Base-by-base conservation (phyloP, 2,888 invertebrate genomes). In the Clanis bilineata region DNA sequence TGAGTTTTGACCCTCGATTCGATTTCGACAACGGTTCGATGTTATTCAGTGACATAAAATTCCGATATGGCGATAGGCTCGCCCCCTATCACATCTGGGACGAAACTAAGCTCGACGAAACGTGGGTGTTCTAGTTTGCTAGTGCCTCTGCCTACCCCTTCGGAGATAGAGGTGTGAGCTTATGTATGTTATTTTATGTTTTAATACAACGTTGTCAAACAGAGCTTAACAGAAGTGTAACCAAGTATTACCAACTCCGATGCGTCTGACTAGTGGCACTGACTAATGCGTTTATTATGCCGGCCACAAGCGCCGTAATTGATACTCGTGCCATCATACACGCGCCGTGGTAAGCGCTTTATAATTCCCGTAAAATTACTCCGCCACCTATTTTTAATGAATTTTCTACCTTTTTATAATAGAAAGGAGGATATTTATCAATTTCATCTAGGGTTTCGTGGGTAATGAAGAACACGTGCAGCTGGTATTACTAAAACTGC, bases 351-450 rank as follows among this genome's bases (percentile, higher is more conserved):
- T 68, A 69, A 68, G 70, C 68, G 72, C 68, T 67, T 69, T 73
- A 68, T 77, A 73, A 77, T 76, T 68, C 58, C 67, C 65, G 70
- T 71, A 63, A 75, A 76, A 78, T 77, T 45, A 47, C 57, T 36
- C 45, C 39, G 18, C 22, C 15, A 36, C 25, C 45, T 71, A 61
- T 67, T 60, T 61, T 63, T 64, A 65, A 57, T 57, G 44, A 38
- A 45, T 45, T 57, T 45, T 47, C 45, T 18, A 41, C 18, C 51
- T 32, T 51, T 51, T 51, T 51, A 18, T 51, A 45, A 45, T 28
- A 28, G 32, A 18, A 47, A 28, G 12, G 25, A 7, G 18, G 51
- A 15, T 28, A 28, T 15, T 32, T 51, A 51, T 18, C 32, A n/a
- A 4, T 15, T 51, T 51, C 9, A 51, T 32, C 51, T 4, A 18